Evolutionary conservation across 2,888 invertebrate species (phyloP).

Genomic region (Mythimna pallens): DNA sequence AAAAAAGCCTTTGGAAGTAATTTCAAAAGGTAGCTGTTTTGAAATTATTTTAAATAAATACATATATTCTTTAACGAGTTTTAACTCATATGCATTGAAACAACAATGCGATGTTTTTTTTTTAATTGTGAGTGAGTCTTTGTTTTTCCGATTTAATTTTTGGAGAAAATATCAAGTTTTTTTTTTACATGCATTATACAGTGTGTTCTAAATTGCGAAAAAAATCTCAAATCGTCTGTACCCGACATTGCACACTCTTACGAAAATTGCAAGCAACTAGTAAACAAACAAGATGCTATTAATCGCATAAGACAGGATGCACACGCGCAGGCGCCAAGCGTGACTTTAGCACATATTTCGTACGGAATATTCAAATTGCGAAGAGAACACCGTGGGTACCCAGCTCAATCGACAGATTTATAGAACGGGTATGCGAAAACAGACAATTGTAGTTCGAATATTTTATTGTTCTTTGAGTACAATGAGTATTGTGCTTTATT

Average conservation of each 20-base stretch:
- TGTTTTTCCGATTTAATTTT: not conserved
- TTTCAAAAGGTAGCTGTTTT: slow-evolving; percentile 15
- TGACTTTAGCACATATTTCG: slow-evolving; percentile 52
- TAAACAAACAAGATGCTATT: slow-evolving; percentile 52
- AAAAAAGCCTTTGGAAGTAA: not conserved
- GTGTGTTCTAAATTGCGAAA: not conserved
- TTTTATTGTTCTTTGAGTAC: slow-evolving; percentile 39
- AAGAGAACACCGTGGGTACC: slow-evolving; percentile 19
- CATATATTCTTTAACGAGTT: slow-evolving; percentile 5
- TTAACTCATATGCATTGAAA: not conserved
- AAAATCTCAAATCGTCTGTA: not conserved
- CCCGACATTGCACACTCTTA: not conserved
- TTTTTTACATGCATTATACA: not conserved
- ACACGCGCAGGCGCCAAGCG: slow-evolving; percentile 55
- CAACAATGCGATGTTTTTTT: not conserved
- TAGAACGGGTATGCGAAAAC: slow-evolving; percentile 40
- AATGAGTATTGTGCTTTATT: slow-evolving; percentile 21
- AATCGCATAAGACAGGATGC: slow-evolving; percentile 61
- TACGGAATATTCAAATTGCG: not conserved
- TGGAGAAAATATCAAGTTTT: not conserved
- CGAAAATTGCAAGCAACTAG: slow-evolving; percentile 16
- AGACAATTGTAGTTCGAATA: slow-evolving; percentile 32
- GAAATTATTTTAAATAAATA: not conserved
- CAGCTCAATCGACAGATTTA: slow-evolving; percentile 46
- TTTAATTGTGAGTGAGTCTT: not conserved